These are phyloP conservation scores for Panthera tigris DNA, from an alignment of 2,113 vertebrate genomes.

Conservation along the genomic window DNA sequence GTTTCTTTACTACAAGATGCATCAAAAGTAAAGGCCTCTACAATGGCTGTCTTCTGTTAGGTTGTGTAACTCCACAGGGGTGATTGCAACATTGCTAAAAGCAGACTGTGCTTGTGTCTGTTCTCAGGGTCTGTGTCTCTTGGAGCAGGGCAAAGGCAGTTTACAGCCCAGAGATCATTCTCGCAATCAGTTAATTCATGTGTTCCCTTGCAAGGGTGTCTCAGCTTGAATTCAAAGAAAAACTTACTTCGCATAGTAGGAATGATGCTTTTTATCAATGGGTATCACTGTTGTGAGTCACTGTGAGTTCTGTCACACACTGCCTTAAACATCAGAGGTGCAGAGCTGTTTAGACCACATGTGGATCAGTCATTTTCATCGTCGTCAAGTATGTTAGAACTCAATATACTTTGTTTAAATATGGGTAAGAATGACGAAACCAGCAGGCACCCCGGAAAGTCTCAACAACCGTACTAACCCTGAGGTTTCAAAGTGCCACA, in stretches of 20 bases:
- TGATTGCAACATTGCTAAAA: rapidly evolving
- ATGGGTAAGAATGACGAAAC: rapidly evolving
- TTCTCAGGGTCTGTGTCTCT: not conserved
- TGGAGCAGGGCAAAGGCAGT: not conserved
- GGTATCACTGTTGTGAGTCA: rapidly evolving
- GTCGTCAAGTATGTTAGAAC: too few species aligned
- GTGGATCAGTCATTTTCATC: rapidly evolving
- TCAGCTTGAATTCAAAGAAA: not conserved
- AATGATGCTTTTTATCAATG: not conserved
- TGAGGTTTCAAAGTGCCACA: rapidly evolving
- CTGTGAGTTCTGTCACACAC: rapidly evolving
- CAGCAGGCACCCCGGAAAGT: too few species aligned
- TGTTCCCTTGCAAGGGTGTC: not conserved
- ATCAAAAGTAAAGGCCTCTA: not conserved
- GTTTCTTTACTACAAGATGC: not conserved
- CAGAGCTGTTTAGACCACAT: not conserved
- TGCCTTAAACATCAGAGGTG: too few species aligned
- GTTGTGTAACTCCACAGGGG: not conserved
- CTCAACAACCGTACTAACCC: rapidly evolving
- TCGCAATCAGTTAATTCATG: too few species aligned
- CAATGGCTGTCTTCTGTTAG: too few species aligned
- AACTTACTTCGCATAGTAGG: rapidly evolving
- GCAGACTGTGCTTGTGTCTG: rapidly evolving
- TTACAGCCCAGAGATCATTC: too few species aligned
- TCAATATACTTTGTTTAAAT: too few species aligned